These are phyloP conservation scores for Dipodomys spectabilis DNA, from an alignment of 2,113 vertebrate genomes.

Conservation along the genomic window DNA sequence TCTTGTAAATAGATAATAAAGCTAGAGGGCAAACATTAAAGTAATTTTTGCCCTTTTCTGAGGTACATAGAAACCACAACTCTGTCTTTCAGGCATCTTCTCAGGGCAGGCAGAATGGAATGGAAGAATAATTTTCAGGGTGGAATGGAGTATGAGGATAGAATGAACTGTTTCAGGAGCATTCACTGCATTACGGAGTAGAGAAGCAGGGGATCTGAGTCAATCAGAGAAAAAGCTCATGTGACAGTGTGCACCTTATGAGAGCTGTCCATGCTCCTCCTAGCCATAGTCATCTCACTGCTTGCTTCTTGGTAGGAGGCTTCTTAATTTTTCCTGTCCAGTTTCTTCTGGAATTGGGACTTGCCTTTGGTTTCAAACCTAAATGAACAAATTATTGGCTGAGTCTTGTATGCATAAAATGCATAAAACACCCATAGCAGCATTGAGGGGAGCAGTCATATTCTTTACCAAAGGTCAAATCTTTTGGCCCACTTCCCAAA, in stretches of 20 bases:
- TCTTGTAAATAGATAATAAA: conserved; percentile 10
- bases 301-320: not conserved
- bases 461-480: not conserved
- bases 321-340: not conserved
- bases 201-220: not conserved
- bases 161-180: not conserved
- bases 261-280: too few species aligned
- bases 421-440: not conserved
- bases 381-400: not conserved
- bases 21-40: conserved; percentile 26
- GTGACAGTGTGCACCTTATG: too few species aligned
- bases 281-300: fast-evolving
- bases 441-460: not conserved
- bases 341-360: not conserved
- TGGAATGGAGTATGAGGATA: not conserved
- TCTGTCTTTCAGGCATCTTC: not conserved
- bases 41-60: not conserved
- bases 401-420: not conserved
- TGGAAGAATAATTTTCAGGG: not conserved
- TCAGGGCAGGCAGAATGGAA: not conserved
- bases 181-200: not conserved
- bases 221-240: not conserved
- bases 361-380: conserved; percentile 18
- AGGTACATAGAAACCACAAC: not conserved
- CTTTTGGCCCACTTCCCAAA: not conserved